Evolutionary conservation across 2,797 vertebrate genomes (phyloP).

Genomic region (Taenioides sp.): DNA sequence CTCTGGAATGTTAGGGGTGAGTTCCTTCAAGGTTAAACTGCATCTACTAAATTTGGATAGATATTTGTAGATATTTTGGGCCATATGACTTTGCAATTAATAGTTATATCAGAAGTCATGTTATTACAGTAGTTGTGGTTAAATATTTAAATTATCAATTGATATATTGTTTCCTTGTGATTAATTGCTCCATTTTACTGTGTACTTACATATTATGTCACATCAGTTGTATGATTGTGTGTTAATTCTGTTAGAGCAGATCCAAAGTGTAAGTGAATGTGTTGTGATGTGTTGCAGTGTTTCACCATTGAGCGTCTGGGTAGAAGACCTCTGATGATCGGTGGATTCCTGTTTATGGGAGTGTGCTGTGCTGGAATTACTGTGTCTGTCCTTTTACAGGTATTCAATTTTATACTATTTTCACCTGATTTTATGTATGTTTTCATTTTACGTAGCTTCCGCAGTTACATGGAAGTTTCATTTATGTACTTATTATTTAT

Average conservation of each 20-base stretch:
- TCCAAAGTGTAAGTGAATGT: neutral
- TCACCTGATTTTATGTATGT: neutral
- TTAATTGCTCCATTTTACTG: neutral
- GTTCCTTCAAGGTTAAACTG: conserved; percentile 34
- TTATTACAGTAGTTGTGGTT: too few relatives aligned
- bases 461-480: neutral
- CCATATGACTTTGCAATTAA: neutral
- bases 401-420: conserved; percentile 43
- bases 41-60: too few relatives aligned
- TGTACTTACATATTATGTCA: neutral
- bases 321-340: conserved; percentile 84
- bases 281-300: conserved; percentile 72
- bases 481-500: neutral
- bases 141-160: neutral
- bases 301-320: conserved; percentile 88
- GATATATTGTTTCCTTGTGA: neutral
- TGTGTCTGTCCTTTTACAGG: conserved; percentile 83
- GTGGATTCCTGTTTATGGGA: conserved; percentile 88
- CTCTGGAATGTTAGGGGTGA: conserved; percentile 86
- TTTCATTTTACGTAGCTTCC: neutral
- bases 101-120: too few relatives aligned
- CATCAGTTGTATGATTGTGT: neutral
- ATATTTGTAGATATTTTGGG: neutral
- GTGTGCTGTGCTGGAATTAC: conserved; percentile 87
- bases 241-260: too few relatives aligned